Evolutionary conservation across 2,113 vertebrate species (phyloP).

Genomic region (Colistium nudipinnis): DNA sequence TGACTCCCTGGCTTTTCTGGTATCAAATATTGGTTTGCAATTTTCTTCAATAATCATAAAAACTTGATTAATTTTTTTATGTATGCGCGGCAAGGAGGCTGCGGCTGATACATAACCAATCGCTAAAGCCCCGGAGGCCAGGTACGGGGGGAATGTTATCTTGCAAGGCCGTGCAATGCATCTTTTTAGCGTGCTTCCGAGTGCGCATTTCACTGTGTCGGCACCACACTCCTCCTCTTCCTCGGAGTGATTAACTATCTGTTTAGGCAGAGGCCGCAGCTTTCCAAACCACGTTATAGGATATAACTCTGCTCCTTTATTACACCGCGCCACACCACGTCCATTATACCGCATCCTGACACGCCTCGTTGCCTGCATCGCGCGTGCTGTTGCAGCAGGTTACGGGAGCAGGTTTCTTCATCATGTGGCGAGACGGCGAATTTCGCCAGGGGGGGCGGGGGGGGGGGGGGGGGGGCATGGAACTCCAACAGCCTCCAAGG

Average conservation of each 20-base stretch:
- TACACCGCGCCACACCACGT: constrained; percentile 9
- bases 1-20: neutral
- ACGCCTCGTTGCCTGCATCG: neutral
- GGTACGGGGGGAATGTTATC: constrained; percentile 7
- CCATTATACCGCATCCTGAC: neutral
- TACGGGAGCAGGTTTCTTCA: constrained; percentile 22
- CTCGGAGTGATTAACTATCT: constrained; percentile 60
- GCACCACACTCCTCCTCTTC: neutral
- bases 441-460: too few species aligned
- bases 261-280: constrained; percentile 48
- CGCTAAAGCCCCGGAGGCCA: neutral
- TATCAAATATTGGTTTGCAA: neutral
- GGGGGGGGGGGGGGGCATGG: too few species aligned
- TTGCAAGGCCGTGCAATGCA: constrained; percentile 4
- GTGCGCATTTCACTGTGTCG: constrained; percentile 19
- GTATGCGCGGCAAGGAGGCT: neutral
- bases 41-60: neutral
- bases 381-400: constrained; percentile 28
- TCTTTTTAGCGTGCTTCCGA: constrained; percentile 8
- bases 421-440: constrained; percentile 16
- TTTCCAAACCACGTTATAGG: constrained; percentile 11
- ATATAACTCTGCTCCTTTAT: constrained; percentile 29
- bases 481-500: constrained; percentile 1
- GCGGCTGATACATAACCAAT: constrained; percentile 4
- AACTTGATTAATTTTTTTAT: neutral